Base-by-base conservation (phyloP, 2,888 invertebrate species). In the Caenorhabditis sp. region DNA sequence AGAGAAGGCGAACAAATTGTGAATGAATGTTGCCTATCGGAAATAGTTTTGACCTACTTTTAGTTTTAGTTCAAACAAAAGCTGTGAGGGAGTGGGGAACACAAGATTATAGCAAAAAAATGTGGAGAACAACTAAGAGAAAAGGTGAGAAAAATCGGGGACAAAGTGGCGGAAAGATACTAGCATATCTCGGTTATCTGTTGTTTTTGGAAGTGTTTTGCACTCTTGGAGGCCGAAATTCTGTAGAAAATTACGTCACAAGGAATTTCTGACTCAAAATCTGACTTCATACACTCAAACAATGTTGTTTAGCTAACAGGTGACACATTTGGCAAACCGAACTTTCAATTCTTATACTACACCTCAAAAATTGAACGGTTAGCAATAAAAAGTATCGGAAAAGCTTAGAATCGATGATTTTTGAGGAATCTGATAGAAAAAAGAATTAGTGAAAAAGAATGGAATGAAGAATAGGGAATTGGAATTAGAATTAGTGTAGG, bases 51-150 rank as follows among this genome's bases (percentile, higher is more conserved):
- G 76, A 76, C 76, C 76, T 76, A 76, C 76, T 76, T 74, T 53
- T 67, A 60, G 20, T 64, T 64, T 72, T 56, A 74, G 60, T 67
- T 76, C 76, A 76, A 76, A 76, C 60, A 76, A 55, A 74, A 60
- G 24, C 37, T 15, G 20, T 40, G 22, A 32, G 1, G 32, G 9
- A n/a, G 26, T 50, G n/a, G 55, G 22, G 24, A 40, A 18, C 18
- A 15, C 51, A 53, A 20, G 53, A 13, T 11, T 9, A 32, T 11
- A 40, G 50, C 15, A 8, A 26, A 24, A 37, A 40, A 44, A 47
- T 11, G 13, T 40, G 20, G 51, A 37, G 28, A 35, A 15, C 60
- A 51, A 51, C 13, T 58, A 35, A 71, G 56, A 64, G 71, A 50
- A 24, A 72, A 47, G 67, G 53, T 47, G 64, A 55, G 40, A 61